These are phyloP conservation scores for Chaetophractus vellerosus DNA, from an alignment of 2,797 vertebrate species.

Conservation along the genomic window DNA sequence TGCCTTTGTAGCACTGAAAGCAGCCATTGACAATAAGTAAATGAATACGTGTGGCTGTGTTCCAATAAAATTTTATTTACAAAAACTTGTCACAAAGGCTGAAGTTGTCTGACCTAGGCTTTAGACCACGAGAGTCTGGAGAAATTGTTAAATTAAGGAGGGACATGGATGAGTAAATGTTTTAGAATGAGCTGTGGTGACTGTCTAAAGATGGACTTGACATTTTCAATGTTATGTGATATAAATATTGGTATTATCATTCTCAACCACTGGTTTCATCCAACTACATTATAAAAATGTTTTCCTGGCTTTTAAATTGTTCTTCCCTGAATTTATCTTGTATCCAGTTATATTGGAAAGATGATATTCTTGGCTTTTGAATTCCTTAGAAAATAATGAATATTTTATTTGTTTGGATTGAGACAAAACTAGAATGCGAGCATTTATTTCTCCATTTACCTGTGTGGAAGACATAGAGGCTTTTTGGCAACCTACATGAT, in stretches of 20 bases:
- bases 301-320: conserved; percentile 54
- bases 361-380: conserved; percentile 25
- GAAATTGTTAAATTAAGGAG: background rate
- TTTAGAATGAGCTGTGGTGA: background rate
- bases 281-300: conserved; percentile 2
- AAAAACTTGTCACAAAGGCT: background rate
- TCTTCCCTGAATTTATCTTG: conserved; percentile 52
- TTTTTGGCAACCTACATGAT: background rate
- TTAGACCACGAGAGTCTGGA: background rate
- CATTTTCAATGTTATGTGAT: background rate
- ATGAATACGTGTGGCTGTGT: background rate
- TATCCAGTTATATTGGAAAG: background rate
- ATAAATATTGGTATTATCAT: background rate
- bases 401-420: conserved; percentile 46
- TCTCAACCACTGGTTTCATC: background rate
- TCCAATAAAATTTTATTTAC: background rate
- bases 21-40: background rate
- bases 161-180: background rate
- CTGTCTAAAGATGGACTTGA: background rate
- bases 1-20: background rate
- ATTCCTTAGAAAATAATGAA: conserved; percentile 45
- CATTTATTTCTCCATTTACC: conserved; percentile 42
- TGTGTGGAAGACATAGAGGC: background rate
- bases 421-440: background rate
- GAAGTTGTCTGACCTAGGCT: background rate